Percentiles rank a stretch among this genome's conserved stretches.
These are phyloP conservation scores for Agrenia bidenticulata DNA, from an alignment of 2,888 invertebrate genomes.

Conservation along the genomic window DNA sequence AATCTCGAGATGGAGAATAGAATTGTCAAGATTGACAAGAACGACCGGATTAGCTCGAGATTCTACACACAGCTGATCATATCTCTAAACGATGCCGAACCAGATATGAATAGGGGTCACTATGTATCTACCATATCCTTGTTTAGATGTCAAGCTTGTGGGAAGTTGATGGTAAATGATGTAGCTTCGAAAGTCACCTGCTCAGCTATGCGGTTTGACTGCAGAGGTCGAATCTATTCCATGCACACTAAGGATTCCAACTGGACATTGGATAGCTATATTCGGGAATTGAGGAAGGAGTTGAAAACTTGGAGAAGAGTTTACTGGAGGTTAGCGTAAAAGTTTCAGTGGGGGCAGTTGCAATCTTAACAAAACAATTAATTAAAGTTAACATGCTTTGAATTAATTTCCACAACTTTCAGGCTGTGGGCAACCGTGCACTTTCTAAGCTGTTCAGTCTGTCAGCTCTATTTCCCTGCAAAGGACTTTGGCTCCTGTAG, in stretches of 20 bases:
- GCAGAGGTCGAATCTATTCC: constrained; percentile 45
- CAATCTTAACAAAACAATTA: constrained; percentile 2
- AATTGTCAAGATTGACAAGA: constrained; percentile 72
- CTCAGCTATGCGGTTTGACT: constrained; percentile 47
- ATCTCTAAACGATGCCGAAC: constrained; percentile 72
- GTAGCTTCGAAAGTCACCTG: constrained; percentile 47
- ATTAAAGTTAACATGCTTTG: background rate
- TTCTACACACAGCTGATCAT: constrained; percentile 80
- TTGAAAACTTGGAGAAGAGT: constrained; percentile 85
- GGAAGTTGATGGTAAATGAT: constrained; percentile 44
- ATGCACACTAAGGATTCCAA: constrained; percentile 64
- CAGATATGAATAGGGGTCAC: constrained; percentile 73
- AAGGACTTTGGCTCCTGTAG: constrained; percentile 57
- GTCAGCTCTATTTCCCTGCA: constrained; percentile 62
- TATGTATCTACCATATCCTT: constrained; percentile 76
- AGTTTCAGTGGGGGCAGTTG: too few species aligned
- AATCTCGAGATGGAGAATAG: constrained; percentile 75
- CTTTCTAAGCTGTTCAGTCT: constrained; percentile 76
- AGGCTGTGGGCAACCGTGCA: constrained; percentile 85
- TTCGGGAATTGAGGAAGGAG: constrained; percentile 72
- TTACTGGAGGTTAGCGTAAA: constrained; percentile 70
- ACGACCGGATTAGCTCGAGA: constrained; percentile 83
- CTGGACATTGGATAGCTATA: constrained; percentile 81
- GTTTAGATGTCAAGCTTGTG: constrained; percentile 64
- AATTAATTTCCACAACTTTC: too few species aligned